Evolutionary conservation across 2,888 invertebrate species (phyloP), one percentile per base, ranked within the genome.

Genomic region (Acanthosepion pharaonis): DNA sequence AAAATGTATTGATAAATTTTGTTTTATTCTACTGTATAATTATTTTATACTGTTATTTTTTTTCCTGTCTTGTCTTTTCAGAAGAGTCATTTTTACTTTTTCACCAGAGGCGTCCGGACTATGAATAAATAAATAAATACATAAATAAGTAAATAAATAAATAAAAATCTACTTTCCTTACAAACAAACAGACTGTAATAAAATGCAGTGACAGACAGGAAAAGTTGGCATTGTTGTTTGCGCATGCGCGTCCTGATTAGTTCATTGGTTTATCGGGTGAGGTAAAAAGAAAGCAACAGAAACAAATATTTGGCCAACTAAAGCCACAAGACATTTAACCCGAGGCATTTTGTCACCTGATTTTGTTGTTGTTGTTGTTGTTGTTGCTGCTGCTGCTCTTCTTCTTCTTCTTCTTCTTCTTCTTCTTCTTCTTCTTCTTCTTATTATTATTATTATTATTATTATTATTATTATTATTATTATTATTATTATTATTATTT

Each of bases 301-400:
- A 3, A 78, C n/a, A 33, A 33, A 78, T 78, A 78, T n/a, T 78
- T 78, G 5, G 8, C n/a, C n/a, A n/a, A 33, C 11, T 2, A n/a
- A 15, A 78, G 78, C 28, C 3, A 11, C 25, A 25, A 8, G 25
- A 8, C 78, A 9, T 78, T 78, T 9, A 28, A 78, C 78, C 20
- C 20, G 42, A 42, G 42, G 42, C 42, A 42, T 15, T 15, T 1
- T 33, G 33, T 33, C 33, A 33, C 33, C 33, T 33, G 33, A 0
- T 55, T 2, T 55, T 55, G 0, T 9, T 55, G 2, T 55, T 18
- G 2, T 55, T 15, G 2, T 55, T 15, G 2, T 9, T 15, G 2
- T 0, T 55, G 0, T 1, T 55, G 1, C 2, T 18, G 1, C 2
- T 18, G 3, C 9, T 53, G 1, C 6, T 53, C 15, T 53, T 53